phyloP scores from a whole-genome alignment of 2,113 vertebrate species.

The Triplophysa tibetana region DNA sequence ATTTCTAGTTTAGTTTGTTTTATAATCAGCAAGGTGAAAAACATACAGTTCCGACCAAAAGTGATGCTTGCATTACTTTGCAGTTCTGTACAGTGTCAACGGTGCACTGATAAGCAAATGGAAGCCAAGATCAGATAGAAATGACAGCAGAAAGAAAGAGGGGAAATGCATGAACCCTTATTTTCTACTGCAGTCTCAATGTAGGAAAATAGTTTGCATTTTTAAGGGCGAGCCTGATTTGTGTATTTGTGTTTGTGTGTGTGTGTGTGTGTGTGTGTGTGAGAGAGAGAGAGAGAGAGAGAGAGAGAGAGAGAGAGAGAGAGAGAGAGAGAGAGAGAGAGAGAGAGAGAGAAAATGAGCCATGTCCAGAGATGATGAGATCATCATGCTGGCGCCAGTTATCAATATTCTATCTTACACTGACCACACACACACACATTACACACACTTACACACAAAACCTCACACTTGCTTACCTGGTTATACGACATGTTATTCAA shows the following conservation, averaged over 20 bases:
- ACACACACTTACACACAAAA: background rate
- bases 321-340: background rate
- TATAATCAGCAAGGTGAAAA: too few relatives aligned
- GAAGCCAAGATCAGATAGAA: background rate
- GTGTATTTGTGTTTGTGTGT: conserved; percentile 4
- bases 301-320: background rate
- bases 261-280: conserved; percentile 6
- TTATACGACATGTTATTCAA: conserved; percentile 2
- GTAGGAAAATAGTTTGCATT: conserved; percentile 22
- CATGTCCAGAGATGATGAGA: conserved; percentile 31
- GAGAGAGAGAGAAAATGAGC: conserved; percentile 1
- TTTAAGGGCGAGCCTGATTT: background rate
- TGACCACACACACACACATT: conserved; percentile 16
- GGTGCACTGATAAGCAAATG: background rate
- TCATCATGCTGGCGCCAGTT: conserved; percentile 50
- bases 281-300: background rate
- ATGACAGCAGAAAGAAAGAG: background rate
- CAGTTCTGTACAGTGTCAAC: background rate
- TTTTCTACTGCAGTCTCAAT: background rate
- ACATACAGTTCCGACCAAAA: too few relatives aligned
- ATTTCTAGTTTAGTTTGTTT: too few relatives aligned
- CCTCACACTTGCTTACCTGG: conserved; percentile 7
- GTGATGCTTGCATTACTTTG: too few relatives aligned
- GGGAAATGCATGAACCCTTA: background rate
- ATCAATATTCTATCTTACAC: conserved; percentile 53